Percentiles rank a stretch among this genome's conserved stretches.
Evolutionary conservation across 2,797 vertebrate species (phyloP).

Genomic region (Chromobotia macracanthus): DNA sequence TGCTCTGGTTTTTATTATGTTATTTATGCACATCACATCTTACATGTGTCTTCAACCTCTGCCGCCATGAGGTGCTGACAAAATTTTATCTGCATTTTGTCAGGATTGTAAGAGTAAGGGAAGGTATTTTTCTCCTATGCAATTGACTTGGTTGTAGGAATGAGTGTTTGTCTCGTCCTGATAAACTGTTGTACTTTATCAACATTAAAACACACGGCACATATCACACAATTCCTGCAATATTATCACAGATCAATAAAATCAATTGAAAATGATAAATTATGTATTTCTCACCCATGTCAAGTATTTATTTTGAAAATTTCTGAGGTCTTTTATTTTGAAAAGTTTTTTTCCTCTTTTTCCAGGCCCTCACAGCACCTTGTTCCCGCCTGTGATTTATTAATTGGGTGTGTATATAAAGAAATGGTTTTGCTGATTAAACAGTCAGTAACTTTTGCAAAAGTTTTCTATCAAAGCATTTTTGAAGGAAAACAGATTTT

Average conservation of each 20-base stretch:
- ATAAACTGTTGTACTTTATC: too few species aligned
- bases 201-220: background rate
- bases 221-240: background rate
- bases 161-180: background rate
- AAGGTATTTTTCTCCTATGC: background rate
- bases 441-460: background rate
- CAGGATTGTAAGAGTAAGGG: background rate
- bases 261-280: background rate
- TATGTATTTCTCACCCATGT: background rate
- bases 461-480: background rate
- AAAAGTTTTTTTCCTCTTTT: background rate
- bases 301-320: background rate
- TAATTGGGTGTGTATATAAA: background rate
- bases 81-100: constrained; percentile 15
- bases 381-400: background rate
- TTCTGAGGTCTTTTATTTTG: constrained; percentile 9
- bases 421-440: background rate
- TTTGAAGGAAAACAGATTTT: too few species aligned
- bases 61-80: too few species aligned
- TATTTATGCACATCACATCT: constrained; percentile 8
- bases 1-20: constrained; percentile 26
- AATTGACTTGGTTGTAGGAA: background rate
- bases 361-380: background rate
- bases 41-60: background rate
- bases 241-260: background rate